Evolutionary conservation across 2,888 invertebrate genomes (phyloP).

Genomic region (Schizaphis graminum): DNA sequence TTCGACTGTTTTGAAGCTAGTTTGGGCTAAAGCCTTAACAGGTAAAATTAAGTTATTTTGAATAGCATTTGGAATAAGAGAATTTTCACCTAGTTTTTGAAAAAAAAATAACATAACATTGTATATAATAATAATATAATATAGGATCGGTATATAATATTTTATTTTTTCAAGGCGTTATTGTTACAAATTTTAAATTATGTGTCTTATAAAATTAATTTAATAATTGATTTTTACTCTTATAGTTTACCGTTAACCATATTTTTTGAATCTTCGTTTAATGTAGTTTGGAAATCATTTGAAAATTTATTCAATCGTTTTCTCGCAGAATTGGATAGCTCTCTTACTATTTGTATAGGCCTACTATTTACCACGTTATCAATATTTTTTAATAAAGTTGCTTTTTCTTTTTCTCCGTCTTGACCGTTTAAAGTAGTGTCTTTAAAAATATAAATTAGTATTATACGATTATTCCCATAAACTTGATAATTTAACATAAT

Average conservation of each 20-base stretch:
- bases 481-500: not conserved
- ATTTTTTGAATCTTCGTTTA: not conserved
- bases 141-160: not conserved
- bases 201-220: not conserved
- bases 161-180: not conserved
- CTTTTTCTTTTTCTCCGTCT: not conserved
- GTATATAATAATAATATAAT: not conserved
- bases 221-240: not conserved
- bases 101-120: not conserved
- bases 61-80: not conserved
- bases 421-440: not conserved
- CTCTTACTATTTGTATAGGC: not conserved
- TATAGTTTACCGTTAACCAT: not conserved
- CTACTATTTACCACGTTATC: not conserved
- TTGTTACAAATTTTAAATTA: not conserved
- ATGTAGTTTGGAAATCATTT: not conserved
- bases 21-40: not conserved
- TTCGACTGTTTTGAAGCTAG: not conserved
- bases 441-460: not conserved
- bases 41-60: not conserved
- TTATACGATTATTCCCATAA: not conserved
- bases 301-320: not conserved
- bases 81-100: not conserved
- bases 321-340: rapidly evolving
- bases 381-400: not conserved